Conservation (phyloP, 2,113 vertebrate species). For the Trematocara macrostoma region DNA sequence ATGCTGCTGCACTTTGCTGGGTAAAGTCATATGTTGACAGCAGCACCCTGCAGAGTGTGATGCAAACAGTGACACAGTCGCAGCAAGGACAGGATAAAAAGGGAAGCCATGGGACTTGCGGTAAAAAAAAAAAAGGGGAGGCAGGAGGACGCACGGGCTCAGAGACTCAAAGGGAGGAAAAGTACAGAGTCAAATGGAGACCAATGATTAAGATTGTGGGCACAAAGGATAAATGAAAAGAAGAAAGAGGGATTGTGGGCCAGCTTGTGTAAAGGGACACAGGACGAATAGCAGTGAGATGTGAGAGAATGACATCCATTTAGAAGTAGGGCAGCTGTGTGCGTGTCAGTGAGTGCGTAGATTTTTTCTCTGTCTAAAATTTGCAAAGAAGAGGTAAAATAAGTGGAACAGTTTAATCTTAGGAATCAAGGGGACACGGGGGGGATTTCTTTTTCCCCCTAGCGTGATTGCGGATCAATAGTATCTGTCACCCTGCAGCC, state of each 20-base stretch:
- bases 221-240: slow-evolving; percentile 51
- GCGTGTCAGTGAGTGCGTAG: background rate
- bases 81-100: slow-evolving; percentile 68
- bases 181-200: slow-evolving; percentile 59
- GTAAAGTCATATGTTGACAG: slow-evolving; percentile 29
- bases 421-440: slow-evolving; percentile 53
- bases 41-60: slow-evolving; percentile 33
- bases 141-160: slow-evolving; percentile 35
- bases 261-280: background rate
- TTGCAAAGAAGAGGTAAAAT: slow-evolving; percentile 34
- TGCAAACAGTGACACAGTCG: slow-evolving; percentile 48
- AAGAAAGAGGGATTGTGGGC: slow-evolving; percentile 24
- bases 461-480: slow-evolving; percentile 63
- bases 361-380: slow-evolving; percentile 4
- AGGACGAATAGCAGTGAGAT: slow-evolving; percentile 9
- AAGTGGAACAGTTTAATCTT: slow-evolving; percentile 58
- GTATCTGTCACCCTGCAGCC: slow-evolving; percentile 68
- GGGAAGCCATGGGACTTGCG: slow-evolving; percentile 28
- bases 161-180: slow-evolving; percentile 53
- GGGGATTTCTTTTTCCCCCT: slow-evolving; percentile 48
- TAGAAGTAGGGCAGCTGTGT: slow-evolving; percentile 29
- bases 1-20: background rate
- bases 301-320: slow-evolving; percentile 13
- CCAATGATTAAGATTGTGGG: slow-evolving; percentile 41
- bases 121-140: background rate